Conservation (phyloP, 2,113 vertebrate species). For the Gymnocephalus cernua region DNA sequence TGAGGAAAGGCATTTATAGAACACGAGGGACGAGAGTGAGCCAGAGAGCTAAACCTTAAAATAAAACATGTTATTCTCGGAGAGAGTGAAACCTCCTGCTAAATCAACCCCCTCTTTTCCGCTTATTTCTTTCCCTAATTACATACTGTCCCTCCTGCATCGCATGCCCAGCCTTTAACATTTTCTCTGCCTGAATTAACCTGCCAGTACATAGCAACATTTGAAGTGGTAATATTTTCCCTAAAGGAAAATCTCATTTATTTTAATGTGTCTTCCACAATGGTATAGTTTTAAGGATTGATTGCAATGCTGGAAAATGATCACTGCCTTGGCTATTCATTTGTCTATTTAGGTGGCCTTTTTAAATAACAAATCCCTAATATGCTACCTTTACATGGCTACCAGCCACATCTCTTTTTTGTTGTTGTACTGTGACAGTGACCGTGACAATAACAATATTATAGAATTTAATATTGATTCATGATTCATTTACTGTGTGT, state of each 20-base stretch:
- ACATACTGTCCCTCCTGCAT: not conserved
- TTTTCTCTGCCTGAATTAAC: not conserved
- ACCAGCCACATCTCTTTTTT: not conserved
- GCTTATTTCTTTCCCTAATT: slow-evolving; percentile 35
- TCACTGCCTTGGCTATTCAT: not conserved
- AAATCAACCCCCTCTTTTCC: slow-evolving; percentile 49
- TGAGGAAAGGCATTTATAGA: slow-evolving; percentile 80
- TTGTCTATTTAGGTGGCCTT: not conserved
- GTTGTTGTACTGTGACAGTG: too few species aligned
- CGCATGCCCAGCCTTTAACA: not conserved
- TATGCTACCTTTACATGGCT: not conserved
- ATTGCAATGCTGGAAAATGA: not conserved
- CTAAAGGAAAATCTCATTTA: not conserved
- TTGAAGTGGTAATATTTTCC: not conserved
- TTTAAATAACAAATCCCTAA: not conserved
- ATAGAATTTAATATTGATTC: not conserved
- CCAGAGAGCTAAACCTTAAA: slow-evolving; percentile 79
- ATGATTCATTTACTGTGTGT: not conserved
- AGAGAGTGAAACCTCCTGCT: slow-evolving; percentile 65
- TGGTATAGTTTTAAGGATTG: too few species aligned
- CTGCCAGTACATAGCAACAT: not conserved
- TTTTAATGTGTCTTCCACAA: too few species aligned
- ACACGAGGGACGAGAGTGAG: slow-evolving; percentile 69
- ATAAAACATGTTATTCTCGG: slow-evolving; percentile 79
- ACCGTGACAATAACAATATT: not conserved